Evolutionary conservation across 2,113 vertebrate species (phyloP).

Genomic region (Xiphias gladius): DNA sequence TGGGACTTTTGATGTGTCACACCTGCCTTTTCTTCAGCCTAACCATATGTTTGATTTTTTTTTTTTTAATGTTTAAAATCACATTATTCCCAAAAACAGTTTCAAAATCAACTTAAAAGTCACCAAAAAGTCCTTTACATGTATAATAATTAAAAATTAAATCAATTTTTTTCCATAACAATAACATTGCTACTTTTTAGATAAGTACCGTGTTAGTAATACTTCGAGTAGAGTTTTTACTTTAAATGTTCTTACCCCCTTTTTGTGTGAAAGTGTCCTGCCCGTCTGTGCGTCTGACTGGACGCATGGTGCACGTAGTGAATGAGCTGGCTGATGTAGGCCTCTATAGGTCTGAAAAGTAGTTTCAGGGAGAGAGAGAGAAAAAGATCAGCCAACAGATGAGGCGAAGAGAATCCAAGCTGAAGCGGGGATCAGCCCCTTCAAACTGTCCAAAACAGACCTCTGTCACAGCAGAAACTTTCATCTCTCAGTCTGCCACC

Average conservation of each 20-base stretch:
- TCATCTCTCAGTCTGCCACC: slow-evolving; percentile 4
- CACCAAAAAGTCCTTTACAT: not conserved
- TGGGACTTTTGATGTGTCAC: slow-evolving; percentile 55
- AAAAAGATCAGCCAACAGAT: slow-evolving; percentile 63
- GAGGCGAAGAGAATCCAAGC: slow-evolving; percentile 71
- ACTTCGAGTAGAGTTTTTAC: slow-evolving; percentile 7
- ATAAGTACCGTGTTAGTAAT: slow-evolving; percentile 5
- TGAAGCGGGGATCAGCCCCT: slow-evolving; percentile 69
- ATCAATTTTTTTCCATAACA: not conserved
- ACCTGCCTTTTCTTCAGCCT: slow-evolving; percentile 32
- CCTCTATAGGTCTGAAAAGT: slow-evolving; percentile 63
- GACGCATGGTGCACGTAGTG: slow-evolving; percentile 53
- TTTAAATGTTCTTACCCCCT: slow-evolving; percentile 73
- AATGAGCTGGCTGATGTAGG: slow-evolving; percentile 53
- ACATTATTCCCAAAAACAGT: slow-evolving; percentile 12
- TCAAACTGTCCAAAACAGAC: slow-evolving; percentile 61
- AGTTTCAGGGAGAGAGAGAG: slow-evolving; percentile 54
- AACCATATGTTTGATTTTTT: slow-evolving; percentile 1
- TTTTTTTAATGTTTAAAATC: not conserved
- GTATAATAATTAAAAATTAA: slow-evolving; percentile 5
- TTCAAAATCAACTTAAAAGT: slow-evolving; percentile 20
- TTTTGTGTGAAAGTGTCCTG: slow-evolving; percentile 53
- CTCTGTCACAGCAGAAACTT: slow-evolving; percentile 42
- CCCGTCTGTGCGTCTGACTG: slow-evolving; percentile 50
- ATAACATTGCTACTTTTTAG: not conserved